phyloP scores from a whole-genome alignment of 2,888 invertebrate genomes.

The Phrixothrix hirtus region DNA sequence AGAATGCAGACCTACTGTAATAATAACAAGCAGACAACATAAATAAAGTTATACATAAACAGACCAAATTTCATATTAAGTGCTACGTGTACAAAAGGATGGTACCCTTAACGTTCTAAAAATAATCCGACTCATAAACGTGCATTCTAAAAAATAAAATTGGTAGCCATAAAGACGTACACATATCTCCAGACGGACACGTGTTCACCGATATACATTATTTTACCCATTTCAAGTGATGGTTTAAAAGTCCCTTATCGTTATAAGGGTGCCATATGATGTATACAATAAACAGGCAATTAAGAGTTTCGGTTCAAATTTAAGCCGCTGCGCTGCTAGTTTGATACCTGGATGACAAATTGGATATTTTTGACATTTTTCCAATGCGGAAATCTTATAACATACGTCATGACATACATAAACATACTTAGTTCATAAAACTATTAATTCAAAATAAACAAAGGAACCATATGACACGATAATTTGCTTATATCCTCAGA shows the following conservation, averaged over 20 bases:
- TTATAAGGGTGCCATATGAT: slow-evolving; percentile 49
- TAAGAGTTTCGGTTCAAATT: slow-evolving; percentile 8
- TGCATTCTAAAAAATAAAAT: slow-evolving; percentile 24
- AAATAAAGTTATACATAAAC: slow-evolving; percentile 14
- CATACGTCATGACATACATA: slow-evolving; percentile 32
- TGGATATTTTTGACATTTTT: slow-evolving; percentile 4
- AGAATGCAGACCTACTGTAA: slow-evolving; percentile 24
- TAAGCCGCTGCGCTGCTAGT: too few relatives aligned
- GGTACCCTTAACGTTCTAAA: slow-evolving; percentile 31
- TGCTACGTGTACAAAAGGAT: slow-evolving; percentile 16
- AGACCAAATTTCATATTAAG: slow-evolving; percentile 14
- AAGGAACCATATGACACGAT: slow-evolving; percentile 35
- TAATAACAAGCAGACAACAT: slow-evolving; percentile 18
- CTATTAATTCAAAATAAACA: slow-evolving; percentile 42
- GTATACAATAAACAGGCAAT: slow-evolving; percentile 48
- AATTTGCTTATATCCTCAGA: slow-evolving; percentile 36
- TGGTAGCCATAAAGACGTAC: slow-evolving; percentile 34
- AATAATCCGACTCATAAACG: slow-evolving; percentile 30
- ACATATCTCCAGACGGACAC: slow-evolving; percentile 31
- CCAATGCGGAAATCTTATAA: slow-evolving; percentile 24
- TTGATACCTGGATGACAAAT: too few relatives aligned
- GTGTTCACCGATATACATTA: slow-evolving; percentile 33
- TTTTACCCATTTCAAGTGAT: slow-evolving; percentile 44
- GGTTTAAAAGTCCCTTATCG: slow-evolving; percentile 46
- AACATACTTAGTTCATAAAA: slow-evolving; percentile 35